Conservation (phyloP, 2,888 invertebrate genomes). For the Leptopterna dolabrata region DNA sequence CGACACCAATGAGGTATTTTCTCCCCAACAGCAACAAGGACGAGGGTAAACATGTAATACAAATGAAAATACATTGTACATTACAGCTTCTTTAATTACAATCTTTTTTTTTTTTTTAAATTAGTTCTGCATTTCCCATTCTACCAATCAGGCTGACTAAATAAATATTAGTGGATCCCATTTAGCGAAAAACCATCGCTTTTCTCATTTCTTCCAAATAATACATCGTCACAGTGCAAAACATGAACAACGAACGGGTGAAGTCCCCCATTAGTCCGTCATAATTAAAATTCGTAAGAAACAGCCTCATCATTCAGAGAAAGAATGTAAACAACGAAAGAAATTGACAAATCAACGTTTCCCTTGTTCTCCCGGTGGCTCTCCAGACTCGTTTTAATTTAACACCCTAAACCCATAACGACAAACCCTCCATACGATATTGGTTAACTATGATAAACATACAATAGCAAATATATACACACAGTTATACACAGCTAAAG, state of each 20-base stretch:
- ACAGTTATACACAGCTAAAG: slow-evolving; percentile 56
- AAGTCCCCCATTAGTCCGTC: background rate
- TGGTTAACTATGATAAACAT: slow-evolving; percentile 42
- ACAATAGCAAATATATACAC: slow-evolving; percentile 45
- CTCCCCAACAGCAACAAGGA: too few relatives aligned
- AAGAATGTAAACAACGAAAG: background rate
- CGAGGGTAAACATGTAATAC: too few relatives aligned
- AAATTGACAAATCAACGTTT: background rate
- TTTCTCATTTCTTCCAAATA: background rate
- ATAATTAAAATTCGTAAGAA: background rate
- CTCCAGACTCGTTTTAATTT: slow-evolving; percentile 49
- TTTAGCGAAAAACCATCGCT: background rate
- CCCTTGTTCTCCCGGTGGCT: slow-evolving; percentile 39
- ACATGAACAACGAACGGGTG: background rate
- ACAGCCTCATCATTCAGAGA: background rate
- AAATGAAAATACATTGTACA: background rate
- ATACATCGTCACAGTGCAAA: slow-evolving; percentile 14
- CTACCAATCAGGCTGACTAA: slow-evolving; percentile 37
- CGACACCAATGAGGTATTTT: too few relatives aligned
- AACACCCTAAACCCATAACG: slow-evolving; percentile 43
- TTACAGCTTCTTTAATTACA: slow-evolving; percentile 31
- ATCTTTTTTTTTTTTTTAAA: background rate
- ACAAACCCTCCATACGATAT: slow-evolving; percentile 19
- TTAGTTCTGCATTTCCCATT: slow-evolving; percentile 25
- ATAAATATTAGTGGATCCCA: background rate